Base-by-base conservation (phyloP, 1,140 invertebrate species). In the Cydia fagiglandana region DNA sequence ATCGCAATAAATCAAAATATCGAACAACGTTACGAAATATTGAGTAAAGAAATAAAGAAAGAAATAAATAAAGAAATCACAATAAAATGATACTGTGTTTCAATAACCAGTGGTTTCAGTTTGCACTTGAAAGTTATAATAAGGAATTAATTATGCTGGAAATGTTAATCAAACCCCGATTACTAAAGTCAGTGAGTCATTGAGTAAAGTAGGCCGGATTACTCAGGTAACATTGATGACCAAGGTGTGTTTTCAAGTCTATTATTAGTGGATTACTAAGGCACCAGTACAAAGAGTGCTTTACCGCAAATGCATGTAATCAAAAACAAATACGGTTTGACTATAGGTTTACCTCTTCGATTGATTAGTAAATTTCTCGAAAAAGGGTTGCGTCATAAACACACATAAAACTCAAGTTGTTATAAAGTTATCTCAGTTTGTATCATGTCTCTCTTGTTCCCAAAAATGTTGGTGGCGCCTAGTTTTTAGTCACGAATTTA, bases 181-280 rank as follows among this genome's bases (percentile, higher is more conserved):
- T 38, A 61, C 12, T 53, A 38, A n/a, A 61, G 7, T n/a, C n/a
- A 38, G 34, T 75, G 56, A 75, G 13, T 41, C 50, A 64, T 17
- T 75, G 2, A 9, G 34, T 7, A 64, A 74, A 74, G 50, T 73
- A 47, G n/a, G 68, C 34, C 47, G 73, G 15, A 74, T 74, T 47
- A 41, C 30, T 34, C 56, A 13, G n/a, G 50, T 34, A 24, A 64
- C 20, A 64, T 75, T 75, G 13, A 34, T 30, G 45, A 56, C 45
- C n/a, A 70, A 45, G n/a, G 6, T 15, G 12, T 15, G 45, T 38
- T 70, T 34, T 70, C 66, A 70, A 38, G 28, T 41, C 34, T 38
- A 75, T 45, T 75, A 56, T 61, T 64, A 74, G 24, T 56, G 73
- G 45, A 41, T 75, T 56, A 75, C 10, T 53, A 34, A 53, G 28